Evolutionary conservation across 2,113 vertebrate genomes (phyloP).

Genomic region (Felis catus): DNA sequence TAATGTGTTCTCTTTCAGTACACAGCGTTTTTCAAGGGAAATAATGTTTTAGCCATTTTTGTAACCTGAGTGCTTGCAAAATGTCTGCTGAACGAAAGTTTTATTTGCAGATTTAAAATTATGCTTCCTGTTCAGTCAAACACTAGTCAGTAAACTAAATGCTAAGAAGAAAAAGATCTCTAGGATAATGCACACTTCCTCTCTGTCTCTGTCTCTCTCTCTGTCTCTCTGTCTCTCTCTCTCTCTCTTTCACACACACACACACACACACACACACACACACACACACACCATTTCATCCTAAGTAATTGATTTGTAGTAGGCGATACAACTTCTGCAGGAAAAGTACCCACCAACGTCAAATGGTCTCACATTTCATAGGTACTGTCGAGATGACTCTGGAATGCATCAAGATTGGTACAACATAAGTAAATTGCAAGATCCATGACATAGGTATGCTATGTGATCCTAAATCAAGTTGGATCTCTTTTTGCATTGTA

Average conservation of each 20-base stretch:
- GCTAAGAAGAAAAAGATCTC: not conserved
- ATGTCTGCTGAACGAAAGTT: not conserved
- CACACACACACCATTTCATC: not conserved
- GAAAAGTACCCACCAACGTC: not conserved
- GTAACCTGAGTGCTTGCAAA: not conserved
- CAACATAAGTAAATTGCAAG: not conserved
- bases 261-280: not conserved
- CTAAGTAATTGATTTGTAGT: not conserved
- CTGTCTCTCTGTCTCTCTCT: too few relatives aligned
- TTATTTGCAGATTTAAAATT: constrained; percentile 31
- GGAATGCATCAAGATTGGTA: not conserved
- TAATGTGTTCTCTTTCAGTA: not conserved
- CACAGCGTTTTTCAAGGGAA: not conserved
- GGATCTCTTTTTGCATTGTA: not conserved
- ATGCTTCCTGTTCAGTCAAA: not conserved
- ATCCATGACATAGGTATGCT: not conserved
- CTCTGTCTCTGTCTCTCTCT: too few relatives aligned
- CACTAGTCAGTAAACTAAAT: not conserved
- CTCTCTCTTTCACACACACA: too few relatives aligned
- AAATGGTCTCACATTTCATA: not conserved
- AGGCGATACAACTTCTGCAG: not conserved
- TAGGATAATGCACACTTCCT: not conserved
- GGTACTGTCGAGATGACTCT: not conserved
- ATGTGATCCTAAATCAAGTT: not conserved
- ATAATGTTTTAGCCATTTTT: not conserved